Percentiles rank a stretch among this genome's conserved stretches.
Evolutionary conservation across 2,113 vertebrate species (phyloP).

Genomic region (Merops nubicus): DNA sequence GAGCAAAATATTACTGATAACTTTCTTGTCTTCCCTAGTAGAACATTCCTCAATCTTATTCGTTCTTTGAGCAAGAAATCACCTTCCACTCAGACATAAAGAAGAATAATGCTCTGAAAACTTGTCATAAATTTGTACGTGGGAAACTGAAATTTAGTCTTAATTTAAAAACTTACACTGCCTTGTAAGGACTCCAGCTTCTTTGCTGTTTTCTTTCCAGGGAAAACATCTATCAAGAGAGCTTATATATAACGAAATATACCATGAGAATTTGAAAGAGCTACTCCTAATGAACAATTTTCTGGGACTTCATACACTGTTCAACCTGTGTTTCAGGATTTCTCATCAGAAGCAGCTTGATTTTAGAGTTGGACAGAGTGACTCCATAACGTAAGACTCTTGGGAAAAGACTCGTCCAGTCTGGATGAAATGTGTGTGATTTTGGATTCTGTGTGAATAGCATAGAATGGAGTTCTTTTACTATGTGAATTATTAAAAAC

Average conservation of each 20-base stretch:
- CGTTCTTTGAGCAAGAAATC: neutral
- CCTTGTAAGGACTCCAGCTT: neutral
- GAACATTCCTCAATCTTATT: neutral
- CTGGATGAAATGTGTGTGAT: neutral
- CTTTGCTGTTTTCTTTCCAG: neutral
- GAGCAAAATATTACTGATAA: neutral
- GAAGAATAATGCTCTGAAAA: neutral
- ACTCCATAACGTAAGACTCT: neutral
- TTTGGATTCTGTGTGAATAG: neutral
- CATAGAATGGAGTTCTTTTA: neutral
- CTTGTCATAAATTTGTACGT: neutral
- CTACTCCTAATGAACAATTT: neutral
- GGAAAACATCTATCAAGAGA: neutral
- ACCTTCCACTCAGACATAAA: neutral
- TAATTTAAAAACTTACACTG: neutral
- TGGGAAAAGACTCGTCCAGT: neutral
- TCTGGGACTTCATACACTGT: neutral
- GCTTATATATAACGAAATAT: neutral
- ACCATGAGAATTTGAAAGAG: neutral
- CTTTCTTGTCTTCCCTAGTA: neutral
- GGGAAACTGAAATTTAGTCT: neutral
- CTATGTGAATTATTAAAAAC: neutral
- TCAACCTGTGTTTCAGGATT: neutral
- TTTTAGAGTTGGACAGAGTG: neutral
- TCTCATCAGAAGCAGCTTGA: neutral